phyloP scores from a whole-genome alignment of 2,888 invertebrate genomes.

The Chrysodeixis includens region DNA sequence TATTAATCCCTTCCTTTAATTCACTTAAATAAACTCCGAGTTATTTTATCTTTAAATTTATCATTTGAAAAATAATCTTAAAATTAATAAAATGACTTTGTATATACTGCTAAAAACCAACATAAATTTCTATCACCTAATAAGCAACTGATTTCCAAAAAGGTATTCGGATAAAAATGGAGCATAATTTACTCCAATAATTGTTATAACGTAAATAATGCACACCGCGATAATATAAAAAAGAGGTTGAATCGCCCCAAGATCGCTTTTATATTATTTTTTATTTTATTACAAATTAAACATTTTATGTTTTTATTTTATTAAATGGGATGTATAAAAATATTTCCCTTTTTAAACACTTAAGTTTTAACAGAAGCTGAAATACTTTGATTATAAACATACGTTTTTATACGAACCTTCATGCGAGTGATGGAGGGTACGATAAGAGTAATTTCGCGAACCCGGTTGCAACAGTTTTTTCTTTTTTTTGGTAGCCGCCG shows the following conservation, averaged over 20 bases:
- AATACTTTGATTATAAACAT: conserved; percentile 65
- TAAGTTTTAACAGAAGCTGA: conserved; percentile 60
- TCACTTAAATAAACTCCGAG: neutral
- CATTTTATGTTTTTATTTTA: conserved; percentile 62
- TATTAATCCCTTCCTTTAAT: neutral
- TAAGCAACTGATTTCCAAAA: conserved; percentile 27
- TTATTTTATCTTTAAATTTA: neutral
- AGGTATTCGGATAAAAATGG: conserved; percentile 25
- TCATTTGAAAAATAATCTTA: neutral
- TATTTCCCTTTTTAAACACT: conserved; percentile 45
- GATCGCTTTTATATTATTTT: conserved; percentile 47
- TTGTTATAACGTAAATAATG: conserved; percentile 51
- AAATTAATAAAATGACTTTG: neutral
- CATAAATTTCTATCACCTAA: conserved; percentile 23
- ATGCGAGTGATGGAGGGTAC: conserved; percentile 65
- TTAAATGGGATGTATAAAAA: conserved; percentile 46
- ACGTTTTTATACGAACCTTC: conserved; percentile 66
- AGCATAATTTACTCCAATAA: conserved; percentile 43
- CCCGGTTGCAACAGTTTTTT: conserved; percentile 62
- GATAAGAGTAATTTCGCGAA: conserved; percentile 75
- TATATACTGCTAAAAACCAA: conserved; percentile 20
- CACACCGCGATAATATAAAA: conserved; percentile 39
- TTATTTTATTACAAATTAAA: conserved; percentile 58
- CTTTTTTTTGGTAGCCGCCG: conserved; percentile 67
- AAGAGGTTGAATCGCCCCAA: conserved; percentile 25